Percentiles rank a stretch among this genome's conserved stretches.
Evolutionary conservation across 1,140 invertebrate genomes (phyloP).

Genomic region (Diuraphis noxia): DNA sequence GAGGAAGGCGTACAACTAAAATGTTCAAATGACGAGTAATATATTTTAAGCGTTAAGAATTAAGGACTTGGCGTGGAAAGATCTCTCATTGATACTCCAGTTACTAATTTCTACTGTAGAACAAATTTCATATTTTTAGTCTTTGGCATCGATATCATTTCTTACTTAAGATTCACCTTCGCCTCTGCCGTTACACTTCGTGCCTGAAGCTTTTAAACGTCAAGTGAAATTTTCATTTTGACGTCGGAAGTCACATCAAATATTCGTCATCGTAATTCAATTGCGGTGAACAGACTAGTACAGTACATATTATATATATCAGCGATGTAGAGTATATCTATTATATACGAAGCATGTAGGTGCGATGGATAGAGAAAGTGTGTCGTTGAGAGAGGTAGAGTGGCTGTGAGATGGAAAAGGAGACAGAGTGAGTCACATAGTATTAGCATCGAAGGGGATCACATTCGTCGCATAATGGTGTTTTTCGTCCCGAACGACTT

Average conservation of each 20-base stretch:
- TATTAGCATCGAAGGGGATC: slow-evolving; percentile 44
- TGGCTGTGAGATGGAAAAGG: not conserved
- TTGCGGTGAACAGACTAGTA: not conserved
- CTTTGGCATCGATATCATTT: not conserved
- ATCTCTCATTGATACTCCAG: not conserved
- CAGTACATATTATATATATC: not conserved
- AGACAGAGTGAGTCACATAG: not conserved
- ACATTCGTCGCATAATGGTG: slow-evolving; percentile 37
- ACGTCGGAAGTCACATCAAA: slow-evolving; percentile 30
- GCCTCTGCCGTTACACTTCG: too few species aligned
- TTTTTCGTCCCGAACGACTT: slow-evolving; percentile 35
- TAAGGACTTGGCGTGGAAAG: not conserved
- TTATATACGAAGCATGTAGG: not conserved
- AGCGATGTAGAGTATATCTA: too few species aligned
- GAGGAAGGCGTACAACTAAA: not conserved
- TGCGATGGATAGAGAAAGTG: not conserved
- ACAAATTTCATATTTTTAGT: not conserved
- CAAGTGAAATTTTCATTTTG: slow-evolving; percentile 24
- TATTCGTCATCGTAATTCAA: slow-evolving; percentile 46
- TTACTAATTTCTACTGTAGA: not conserved
- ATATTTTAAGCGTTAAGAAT: too few species aligned
- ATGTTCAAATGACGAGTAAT: not conserved
- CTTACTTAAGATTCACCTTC: not conserved
- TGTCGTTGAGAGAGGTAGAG: too few species aligned
- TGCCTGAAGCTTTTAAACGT: slow-evolving; percentile 2